These are phyloP conservation scores for Apamea anceps DNA, from an alignment of 2,888 invertebrate genomes.

Conservation along the genomic window DNA sequence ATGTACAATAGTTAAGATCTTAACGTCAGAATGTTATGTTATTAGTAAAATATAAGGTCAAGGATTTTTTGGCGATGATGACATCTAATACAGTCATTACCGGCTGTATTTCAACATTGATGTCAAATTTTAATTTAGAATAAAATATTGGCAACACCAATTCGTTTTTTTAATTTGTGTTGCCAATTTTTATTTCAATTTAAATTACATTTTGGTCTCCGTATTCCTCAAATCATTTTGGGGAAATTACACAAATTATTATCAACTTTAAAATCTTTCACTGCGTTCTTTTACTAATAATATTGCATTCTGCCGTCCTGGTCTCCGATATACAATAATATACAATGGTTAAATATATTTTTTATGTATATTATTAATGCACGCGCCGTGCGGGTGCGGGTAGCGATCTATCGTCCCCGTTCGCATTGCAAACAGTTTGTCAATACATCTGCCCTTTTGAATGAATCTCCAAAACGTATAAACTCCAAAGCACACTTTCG, in stretches of 20 bases:
- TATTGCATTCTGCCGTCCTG: slow-evolving; percentile 75
- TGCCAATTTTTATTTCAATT: slow-evolving; percentile 23
- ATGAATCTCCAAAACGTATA: slow-evolving; percentile 74
- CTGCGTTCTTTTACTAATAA: slow-evolving; percentile 60
- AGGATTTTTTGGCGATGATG: not conserved
- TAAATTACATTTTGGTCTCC: not conserved
- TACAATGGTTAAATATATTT: slow-evolving; percentile 78
- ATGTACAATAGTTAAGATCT: slow-evolving; percentile 85
- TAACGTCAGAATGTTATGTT: slow-evolving; percentile 78
- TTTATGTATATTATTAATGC: slow-evolving; percentile 65
- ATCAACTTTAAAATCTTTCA: not conserved
- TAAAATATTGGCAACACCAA: slow-evolving; percentile 24
- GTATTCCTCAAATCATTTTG: not conserved
- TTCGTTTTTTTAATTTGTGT: slow-evolving; percentile 36
- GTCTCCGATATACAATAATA: slow-evolving; percentile 86
- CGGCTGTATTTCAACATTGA: not conserved
- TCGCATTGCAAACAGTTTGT: slow-evolving; percentile 77
- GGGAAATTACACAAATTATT: not conserved
- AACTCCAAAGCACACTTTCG: slow-evolving; percentile 50
- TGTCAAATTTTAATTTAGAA: not conserved
- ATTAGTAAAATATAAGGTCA: slow-evolving; percentile 32
- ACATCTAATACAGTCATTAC: not conserved
- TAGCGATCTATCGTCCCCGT: slow-evolving; percentile 59
- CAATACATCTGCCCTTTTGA: slow-evolving; percentile 77
- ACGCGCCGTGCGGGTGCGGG: slow-evolving; percentile 64